phyloP scores from a whole-genome alignment of 2,113 vertebrate genomes.

The Rhineura floridana region DNA sequence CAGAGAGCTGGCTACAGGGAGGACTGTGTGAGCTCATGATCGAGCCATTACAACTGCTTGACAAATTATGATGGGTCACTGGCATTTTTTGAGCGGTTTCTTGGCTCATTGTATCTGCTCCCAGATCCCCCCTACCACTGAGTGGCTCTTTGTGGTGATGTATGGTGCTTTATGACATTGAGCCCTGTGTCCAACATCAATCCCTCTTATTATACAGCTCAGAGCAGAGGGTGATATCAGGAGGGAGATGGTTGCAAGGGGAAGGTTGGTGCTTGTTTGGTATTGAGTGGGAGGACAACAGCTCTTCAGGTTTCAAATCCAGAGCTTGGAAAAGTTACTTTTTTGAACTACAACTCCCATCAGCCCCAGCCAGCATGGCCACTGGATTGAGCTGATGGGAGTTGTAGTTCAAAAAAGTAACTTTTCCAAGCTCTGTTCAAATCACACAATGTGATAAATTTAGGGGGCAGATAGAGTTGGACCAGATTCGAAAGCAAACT shows the following conservation, averaged over 20 bases:
- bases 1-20: neutral
- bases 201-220: conserved; percentile 9
- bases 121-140: conserved; percentile 23
- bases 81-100: conserved; percentile 36
- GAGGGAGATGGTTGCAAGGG: conserved; percentile 3
- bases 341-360: too few species aligned
- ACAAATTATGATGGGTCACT: conserved; percentile 57
- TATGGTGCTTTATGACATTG: conserved; percentile 20
- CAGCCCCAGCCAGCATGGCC: too few species aligned
- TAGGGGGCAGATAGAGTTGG: neutral
- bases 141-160: neutral
- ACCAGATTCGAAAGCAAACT: neutral
- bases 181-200: conserved; percentile 9
- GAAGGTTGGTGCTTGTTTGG: conserved; percentile 26
- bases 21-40: conserved; percentile 43
- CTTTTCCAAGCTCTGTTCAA: too few species aligned
- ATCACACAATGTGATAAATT: neutral
- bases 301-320: neutral
- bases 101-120: conserved; percentile 18
- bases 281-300: conserved; percentile 29
- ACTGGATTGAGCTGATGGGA: too few species aligned
- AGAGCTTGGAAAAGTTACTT: too few species aligned
- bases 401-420: too few species aligned
- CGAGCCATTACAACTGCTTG: conserved; percentile 25
- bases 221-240: conserved; percentile 30